Percentiles rank a stretch among this genome's conserved stretches.
Conservation (phyloP, 2,113 vertebrate species). For the Scalopus aquaticus region DNA sequence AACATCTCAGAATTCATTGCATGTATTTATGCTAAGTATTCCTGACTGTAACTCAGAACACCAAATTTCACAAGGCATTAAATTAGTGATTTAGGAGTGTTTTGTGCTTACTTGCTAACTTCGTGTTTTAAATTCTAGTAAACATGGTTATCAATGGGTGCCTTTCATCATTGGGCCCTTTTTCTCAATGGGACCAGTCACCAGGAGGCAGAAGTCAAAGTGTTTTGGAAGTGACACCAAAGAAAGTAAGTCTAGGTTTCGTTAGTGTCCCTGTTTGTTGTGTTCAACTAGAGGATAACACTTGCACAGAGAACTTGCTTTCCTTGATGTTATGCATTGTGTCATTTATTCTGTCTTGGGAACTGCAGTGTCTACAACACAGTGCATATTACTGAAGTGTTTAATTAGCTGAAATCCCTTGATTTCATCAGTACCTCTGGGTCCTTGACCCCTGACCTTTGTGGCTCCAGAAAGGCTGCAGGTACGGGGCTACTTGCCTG, state of each 20-base stretch:
- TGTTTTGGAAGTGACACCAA: neutral
- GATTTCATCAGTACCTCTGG: constrained; percentile 58
- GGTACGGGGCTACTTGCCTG: constrained; percentile 60
- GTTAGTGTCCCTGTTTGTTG: neutral
- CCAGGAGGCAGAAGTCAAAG: neutral
- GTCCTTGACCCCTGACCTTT: constrained; percentile 67
- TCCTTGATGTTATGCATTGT: neutral
- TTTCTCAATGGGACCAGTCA: neutral
- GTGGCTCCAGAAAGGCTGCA: constrained; percentile 75
- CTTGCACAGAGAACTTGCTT: neutral
- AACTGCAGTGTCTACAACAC: neutral
- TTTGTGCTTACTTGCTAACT: neutral
- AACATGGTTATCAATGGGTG: neutral
- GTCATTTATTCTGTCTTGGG: neutral
- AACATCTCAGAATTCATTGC: neutral
- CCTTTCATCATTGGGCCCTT: neutral
- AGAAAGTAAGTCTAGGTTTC: neutral
- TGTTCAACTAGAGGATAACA: neutral
- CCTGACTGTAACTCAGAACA: neutral
- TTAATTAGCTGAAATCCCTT: constrained; percentile 51
- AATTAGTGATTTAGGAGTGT: neutral
- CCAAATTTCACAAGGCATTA: neutral
- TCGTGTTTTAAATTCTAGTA: neutral
- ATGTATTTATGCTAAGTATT: neutral
- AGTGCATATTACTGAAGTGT: neutral